Conservation (phyloP, 2,888 invertebrate species). For the Tubiluchus corallicola region DNA sequence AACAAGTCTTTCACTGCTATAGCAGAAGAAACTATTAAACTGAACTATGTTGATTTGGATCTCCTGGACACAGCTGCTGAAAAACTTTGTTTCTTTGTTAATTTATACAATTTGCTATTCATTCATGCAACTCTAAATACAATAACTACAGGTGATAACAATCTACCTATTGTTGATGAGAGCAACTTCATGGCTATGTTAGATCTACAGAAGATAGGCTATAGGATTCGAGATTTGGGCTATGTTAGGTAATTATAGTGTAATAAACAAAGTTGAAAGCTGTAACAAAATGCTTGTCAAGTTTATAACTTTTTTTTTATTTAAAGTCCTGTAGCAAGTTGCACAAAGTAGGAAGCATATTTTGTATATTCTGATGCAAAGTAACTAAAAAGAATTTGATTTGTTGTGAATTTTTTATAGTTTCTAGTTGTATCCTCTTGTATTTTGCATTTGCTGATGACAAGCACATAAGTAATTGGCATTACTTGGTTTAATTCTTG, state of each 20-base stretch:
- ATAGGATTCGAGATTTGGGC: not conserved
- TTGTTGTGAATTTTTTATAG: too few species aligned
- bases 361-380: too few species aligned
- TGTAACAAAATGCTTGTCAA: too few species aligned
- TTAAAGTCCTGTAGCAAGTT: too few species aligned
- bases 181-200: not conserved
- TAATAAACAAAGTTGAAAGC: too few species aligned
- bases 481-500: too few species aligned
- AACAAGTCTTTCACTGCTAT: constrained; percentile 5
- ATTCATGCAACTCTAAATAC: constrained; percentile 18
- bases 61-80: constrained; percentile 16
- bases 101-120: constrained; percentile 24
- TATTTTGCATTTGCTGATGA: too few species aligned
- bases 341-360: too few species aligned
- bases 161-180: not conserved
- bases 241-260: not conserved
- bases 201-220: not conserved
- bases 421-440: too few species aligned
- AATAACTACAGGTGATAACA: not conserved
- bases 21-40: constrained; percentile 5
- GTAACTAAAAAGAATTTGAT: too few species aligned
- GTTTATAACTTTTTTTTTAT: too few species aligned
- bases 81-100: constrained; percentile 23
- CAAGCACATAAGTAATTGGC: too few species aligned
- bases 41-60: constrained; percentile 16